Conservation (phyloP, 2,113 vertebrate genomes). For the Dromiciops gliroides region DNA sequence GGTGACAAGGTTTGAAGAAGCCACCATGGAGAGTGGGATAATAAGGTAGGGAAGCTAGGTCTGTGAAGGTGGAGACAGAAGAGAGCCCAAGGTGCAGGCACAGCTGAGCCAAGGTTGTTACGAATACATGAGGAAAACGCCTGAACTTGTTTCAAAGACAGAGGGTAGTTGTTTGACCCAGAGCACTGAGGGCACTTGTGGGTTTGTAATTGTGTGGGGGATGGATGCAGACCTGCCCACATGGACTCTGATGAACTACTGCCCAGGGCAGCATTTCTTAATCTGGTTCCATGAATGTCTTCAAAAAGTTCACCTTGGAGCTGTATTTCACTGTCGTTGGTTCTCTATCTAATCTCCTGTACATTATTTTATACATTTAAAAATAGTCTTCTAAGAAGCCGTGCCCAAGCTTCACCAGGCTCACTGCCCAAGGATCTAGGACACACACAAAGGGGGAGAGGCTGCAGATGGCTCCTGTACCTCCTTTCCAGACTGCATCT, state of each 20-base stretch:
- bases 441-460: not conserved
- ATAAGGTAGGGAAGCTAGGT: not conserved
- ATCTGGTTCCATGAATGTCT: not conserved
- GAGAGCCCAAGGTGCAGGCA: not conserved
- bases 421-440: not conserved
- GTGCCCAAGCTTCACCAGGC: not conserved
- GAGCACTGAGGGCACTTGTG: not conserved
- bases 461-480: no score
- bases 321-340: not conserved
- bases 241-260: not conserved
- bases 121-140: not conserved
- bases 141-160: not conserved
- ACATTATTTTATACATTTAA: no score
- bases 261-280: not conserved
- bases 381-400: not conserved
- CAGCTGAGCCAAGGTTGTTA: fast-evolving
- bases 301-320: not conserved
- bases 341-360: not conserved
- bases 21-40: no score
- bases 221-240: not conserved
- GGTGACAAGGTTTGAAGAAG: no score
- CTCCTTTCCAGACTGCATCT: not conserved
- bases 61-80: not conserved
- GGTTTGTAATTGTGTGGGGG: not conserved
- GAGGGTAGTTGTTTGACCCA: not conserved